These are phyloP conservation scores for Scrobipalpa costella DNA, from an alignment of 2,888 invertebrate genomes.

Conservation along the genomic window DNA sequence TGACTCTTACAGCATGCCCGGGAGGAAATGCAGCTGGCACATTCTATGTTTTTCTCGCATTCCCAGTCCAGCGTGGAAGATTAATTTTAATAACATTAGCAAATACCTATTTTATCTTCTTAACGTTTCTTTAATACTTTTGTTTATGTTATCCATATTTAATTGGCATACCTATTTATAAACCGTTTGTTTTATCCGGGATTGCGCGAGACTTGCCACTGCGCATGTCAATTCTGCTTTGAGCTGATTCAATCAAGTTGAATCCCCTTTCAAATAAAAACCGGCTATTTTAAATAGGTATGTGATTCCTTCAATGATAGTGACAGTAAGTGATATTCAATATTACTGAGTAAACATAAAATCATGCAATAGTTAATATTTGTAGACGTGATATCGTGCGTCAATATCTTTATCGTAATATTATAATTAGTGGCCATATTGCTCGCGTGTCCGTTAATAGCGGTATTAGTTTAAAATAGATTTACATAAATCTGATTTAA, in stretches of 20 bases:
- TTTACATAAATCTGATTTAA: constrained; percentile 1
- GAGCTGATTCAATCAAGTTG: constrained; percentile 17
- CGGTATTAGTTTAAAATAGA: constrained; percentile 17
- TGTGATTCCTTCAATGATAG: not conserved
- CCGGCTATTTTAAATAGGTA: not conserved
- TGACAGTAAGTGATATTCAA: not conserved
- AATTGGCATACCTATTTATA: not conserved
- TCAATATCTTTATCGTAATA: constrained; percentile 46
- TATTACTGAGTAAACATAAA: not conserved
- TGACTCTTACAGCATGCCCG: no score
- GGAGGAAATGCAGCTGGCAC: no score
- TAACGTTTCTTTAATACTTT: not conserved
- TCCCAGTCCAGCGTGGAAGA: no score
- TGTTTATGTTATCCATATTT: not conserved
- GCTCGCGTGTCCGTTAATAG: constrained; percentile 14
- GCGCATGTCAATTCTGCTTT: constrained; percentile 12
- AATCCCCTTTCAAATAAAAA: constrained; percentile 3
- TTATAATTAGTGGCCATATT: constrained; percentile 35
- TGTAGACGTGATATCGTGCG: constrained; percentile 61
- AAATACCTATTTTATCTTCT: not conserved
- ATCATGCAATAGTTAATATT: constrained; percentile 62
- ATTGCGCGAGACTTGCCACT: not conserved
- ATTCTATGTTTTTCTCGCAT: no score
- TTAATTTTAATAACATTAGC: no score
- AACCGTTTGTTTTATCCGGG: not conserved